Percentiles rank a stretch among this genome's conserved stretches.
Conservation (phyloP, 2,113 vertebrate genomes). For the Saimiri boliviensis region DNA sequence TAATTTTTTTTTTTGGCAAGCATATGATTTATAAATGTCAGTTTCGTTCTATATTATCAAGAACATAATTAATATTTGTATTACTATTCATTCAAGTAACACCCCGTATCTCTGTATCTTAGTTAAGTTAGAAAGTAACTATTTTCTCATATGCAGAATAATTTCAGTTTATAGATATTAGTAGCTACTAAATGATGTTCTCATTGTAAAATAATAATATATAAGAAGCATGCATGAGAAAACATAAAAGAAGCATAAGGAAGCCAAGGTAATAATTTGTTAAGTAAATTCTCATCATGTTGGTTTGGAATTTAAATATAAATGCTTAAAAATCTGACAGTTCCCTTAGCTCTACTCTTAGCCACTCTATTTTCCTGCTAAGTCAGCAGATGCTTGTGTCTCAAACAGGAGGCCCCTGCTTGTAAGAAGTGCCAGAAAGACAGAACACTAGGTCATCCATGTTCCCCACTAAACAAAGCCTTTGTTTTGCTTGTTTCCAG, state of each 20-base stretch:
- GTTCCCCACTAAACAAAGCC: not conserved
- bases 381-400: not conserved
- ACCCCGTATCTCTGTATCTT: not conserved
- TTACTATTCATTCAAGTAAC: constrained; percentile 37
- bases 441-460: not conserved
- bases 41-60: constrained; percentile 44
- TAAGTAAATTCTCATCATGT: constrained; percentile 24
- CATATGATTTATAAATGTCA: constrained; percentile 42
- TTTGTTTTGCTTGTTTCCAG: not conserved
- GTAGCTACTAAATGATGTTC: not conserved
- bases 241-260: not conserved
- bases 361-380: not conserved
- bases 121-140: not conserved
- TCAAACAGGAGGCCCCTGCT: not conserved
- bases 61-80: constrained; percentile 55
- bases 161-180: constrained; percentile 46
- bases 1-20: constrained; percentile 25
- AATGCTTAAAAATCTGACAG: constrained; percentile 27
- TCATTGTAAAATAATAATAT: constrained; percentile 49
- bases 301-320: constrained; percentile 48
- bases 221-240: not conserved
- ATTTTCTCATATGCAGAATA: constrained; percentile 22
- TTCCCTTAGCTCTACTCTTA: not conserved
- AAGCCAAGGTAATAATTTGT: not conserved
- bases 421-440: not conserved